Evolutionary conservation across 2,113 vertebrate species (phyloP).

Genomic region (human (Homo sapiens)): GRCh38 chr1:114882501-114883000

Average conservation of each 20-base stretch:
- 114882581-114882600: not conserved
- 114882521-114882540: not conserved
- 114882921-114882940: not conserved
- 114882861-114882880: not conserved
- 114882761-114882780: not conserved
- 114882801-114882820: not conserved
- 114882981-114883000: not conserved
- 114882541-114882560: not conserved
- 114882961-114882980: not conserved
- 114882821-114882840: not conserved
- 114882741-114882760: not conserved
- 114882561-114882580: constrained; percentile 16
- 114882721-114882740: not conserved
- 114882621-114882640: not conserved
- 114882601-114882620: not conserved
- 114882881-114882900: not conserved
- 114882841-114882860: not conserved
- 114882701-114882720: not conserved
- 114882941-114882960: not conserved
- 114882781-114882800: not conserved
- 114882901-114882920: not conserved
- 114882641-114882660: not conserved
- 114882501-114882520: not conserved
- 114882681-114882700: not conserved
- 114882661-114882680: not conserved